Evolutionary conservation across 2,888 invertebrate genomes (phyloP).

Genomic region (Lypha dubia): DNA sequence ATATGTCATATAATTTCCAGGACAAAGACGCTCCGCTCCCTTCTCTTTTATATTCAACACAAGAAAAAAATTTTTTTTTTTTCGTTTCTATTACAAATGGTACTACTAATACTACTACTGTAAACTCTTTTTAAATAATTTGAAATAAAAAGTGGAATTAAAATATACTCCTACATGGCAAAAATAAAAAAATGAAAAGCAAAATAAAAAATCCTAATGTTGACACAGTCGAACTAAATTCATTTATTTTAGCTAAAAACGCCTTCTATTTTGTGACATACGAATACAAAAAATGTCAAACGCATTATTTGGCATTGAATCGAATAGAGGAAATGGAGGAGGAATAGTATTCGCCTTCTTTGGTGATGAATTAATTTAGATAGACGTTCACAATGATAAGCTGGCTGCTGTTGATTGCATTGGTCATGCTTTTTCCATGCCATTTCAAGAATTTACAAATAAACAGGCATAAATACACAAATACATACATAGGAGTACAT

Average conservation of each 20-base stretch:
- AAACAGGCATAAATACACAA: too few species aligned
- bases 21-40: not conserved
- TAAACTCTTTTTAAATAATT: too few species aligned
- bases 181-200: not conserved
- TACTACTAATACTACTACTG: too few species aligned
- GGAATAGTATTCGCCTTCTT: not conserved
- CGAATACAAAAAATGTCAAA: slow-evolving; percentile 13
- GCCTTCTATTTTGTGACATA: not conserved
- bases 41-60: not conserved
- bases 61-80: too few species aligned
- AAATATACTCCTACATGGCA: too few species aligned
- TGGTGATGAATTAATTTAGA: not conserved
- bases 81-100: too few species aligned
- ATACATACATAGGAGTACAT: too few species aligned
- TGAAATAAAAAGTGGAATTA: too few species aligned
- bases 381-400: not conserved
- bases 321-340: not conserved
- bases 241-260: slow-evolving; percentile 9
- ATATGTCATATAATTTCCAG: not conserved
- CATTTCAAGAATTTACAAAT: not conserved
- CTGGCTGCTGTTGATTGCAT: not conserved
- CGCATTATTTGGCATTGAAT: not conserved
- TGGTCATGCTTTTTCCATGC: not conserved
- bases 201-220: not conserved
- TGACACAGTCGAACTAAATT: not conserved